Percentiles rank a stretch among this genome's conserved stretches.
Conservation (phyloP, 2,113 vertebrate genomes). For the Acrocephalus arundinaceus region DNA sequence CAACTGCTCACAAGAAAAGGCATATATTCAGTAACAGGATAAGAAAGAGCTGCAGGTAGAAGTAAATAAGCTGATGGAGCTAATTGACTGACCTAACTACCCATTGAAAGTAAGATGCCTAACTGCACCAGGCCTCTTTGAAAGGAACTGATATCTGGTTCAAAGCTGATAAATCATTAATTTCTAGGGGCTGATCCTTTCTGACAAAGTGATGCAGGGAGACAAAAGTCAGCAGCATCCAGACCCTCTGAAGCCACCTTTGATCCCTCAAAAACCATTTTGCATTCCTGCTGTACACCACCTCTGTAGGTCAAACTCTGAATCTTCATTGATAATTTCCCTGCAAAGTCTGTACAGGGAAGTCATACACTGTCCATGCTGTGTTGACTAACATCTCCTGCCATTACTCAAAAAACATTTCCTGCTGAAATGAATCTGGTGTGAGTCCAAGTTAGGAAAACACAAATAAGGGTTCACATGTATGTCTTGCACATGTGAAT, state of each 20-base stretch:
- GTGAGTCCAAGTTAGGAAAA: neutral
- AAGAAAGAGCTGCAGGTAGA: neutral
- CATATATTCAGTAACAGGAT: fast-evolving
- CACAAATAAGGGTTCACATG: neutral
- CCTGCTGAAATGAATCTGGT: neutral
- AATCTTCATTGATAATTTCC: neutral
- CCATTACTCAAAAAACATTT: neutral
- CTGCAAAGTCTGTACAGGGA: neutral
- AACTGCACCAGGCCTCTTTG: neutral
- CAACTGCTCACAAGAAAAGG: neutral
- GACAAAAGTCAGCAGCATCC: neutral
- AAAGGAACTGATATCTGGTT: neutral
- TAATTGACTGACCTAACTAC: neutral
- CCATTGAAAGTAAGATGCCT: neutral
- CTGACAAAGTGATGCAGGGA: neutral
- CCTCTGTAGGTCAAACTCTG: neutral
- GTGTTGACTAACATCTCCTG: neutral
- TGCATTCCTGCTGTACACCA: neutral
- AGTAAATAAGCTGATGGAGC: neutral
- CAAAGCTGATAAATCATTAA: neutral
- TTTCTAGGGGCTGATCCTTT: neutral
- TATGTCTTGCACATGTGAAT: neutral
- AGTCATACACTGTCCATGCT: neutral
- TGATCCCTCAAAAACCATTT: neutral
- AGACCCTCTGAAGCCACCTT: neutral